These are phyloP conservation scores for Erannis defoliaria DNA, from an alignment of 2,888 invertebrate species.

Conservation along the genomic window DNA sequence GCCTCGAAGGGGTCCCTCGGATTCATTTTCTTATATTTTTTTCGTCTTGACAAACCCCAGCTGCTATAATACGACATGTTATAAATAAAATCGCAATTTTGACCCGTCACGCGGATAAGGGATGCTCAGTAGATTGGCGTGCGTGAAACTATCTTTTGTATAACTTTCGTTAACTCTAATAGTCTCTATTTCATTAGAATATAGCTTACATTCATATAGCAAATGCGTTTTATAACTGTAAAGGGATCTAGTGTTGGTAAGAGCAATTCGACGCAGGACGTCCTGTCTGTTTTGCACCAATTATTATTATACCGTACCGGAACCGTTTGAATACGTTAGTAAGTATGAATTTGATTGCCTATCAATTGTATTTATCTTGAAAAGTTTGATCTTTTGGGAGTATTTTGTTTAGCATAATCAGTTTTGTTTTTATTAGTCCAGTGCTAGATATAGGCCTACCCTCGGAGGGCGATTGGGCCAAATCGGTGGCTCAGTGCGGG, in stretches of 20 bases:
- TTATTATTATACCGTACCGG: slow-evolving; percentile 80
- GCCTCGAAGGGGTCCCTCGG: slow-evolving; percentile 64
- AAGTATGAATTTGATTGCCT: slow-evolving; percentile 43
- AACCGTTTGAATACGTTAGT: slow-evolving; percentile 72
- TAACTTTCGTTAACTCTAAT: not conserved
- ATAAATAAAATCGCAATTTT: slow-evolving; percentile 86
- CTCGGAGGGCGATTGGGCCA: too few species aligned
- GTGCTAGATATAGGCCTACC: too few species aligned
- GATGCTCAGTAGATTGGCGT: slow-evolving; percentile 71
- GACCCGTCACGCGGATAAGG: slow-evolving; percentile 83
- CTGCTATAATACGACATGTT: slow-evolving; percentile 82
- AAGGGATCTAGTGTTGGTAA: slow-evolving; percentile 52
- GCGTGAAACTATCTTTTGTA: slow-evolving; percentile 32
- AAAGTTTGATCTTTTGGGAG: not conserved
- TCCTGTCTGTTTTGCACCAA: slow-evolving; percentile 84
- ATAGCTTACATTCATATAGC: slow-evolving; percentile 50
- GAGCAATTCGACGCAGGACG: slow-evolving; percentile 80
- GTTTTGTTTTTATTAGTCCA: not conserved
- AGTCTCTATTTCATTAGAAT: slow-evolving; percentile 22
- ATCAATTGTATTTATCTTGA: slow-evolving; percentile 17
- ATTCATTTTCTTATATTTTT: slow-evolving; percentile 82
- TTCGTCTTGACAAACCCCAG: slow-evolving; percentile 84
- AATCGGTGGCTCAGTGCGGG: not conserved
- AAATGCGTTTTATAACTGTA: slow-evolving; percentile 45
- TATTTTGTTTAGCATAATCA: not conserved